Base-by-base conservation (phyloP, 2,888 invertebrate species). In the Acleris cristana region DNA sequence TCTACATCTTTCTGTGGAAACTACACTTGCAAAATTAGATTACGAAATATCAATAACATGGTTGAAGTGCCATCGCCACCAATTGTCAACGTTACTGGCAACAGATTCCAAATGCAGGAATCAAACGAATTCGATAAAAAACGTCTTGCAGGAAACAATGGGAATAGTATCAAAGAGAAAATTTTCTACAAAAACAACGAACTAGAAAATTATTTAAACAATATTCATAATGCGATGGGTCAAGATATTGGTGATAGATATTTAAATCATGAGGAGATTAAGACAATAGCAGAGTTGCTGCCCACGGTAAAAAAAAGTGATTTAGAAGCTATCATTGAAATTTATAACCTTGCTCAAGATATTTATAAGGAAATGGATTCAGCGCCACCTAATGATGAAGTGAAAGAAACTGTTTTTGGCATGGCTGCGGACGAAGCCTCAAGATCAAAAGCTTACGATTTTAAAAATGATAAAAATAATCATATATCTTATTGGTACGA, bases 281-380 rank as follows among this genome's bases (percentile, higher is more conserved):
- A 82, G 71, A 74, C 80, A 0, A 84, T 92, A 67, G 76, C 88
- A 23, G 79, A 87, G 34, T 70, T 91, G 61, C 74, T 92, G 6
- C 86, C 87, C 7, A 81, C 81, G 2, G 81, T 91, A 0, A 92
- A 87, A 62, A 91, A 86, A 71, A 90, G 89, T 68, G 92, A 92
- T 69, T 76, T 92, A 60, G 88, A 92, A 76, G 86, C 91, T 7
- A 83, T 92, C 14, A 73, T 91, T 40, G 92, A 92, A 69, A 83
- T 92, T 65, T 92, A 92, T 58, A 88, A 86, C 64, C 73, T 92
- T 72, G 91, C 90, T 2, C 86, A 91, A 80, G 89, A 92, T 60
- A 85, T 92, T 70, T 89, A 88, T 59, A 87, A 84, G 60, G 90
- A 91, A 76, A 79, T 89, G 59, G 87, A 89, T 59, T 82, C 74